Percentiles rank a stretch among this genome's conserved stretches.
Evolutionary conservation across 2,797 vertebrate species (phyloP).

Genomic region (Triplophysa yarkandensis): DNA sequence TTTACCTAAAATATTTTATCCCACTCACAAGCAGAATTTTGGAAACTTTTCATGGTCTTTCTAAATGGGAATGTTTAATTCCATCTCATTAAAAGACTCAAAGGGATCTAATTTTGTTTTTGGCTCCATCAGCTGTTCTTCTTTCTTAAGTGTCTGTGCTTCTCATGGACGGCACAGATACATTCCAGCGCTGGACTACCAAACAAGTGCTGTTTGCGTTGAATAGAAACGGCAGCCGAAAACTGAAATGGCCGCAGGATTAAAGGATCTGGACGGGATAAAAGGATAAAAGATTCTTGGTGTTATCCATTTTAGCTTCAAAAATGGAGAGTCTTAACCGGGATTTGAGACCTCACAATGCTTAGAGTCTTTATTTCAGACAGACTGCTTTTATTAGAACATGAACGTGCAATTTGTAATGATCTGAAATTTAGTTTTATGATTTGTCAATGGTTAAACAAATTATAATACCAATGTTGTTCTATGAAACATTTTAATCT

Average conservation of each 20-base stretch:
- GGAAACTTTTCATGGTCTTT: constrained; percentile 62
- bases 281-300: constrained; percentile 78
- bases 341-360: constrained; percentile 79
- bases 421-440: not conserved
- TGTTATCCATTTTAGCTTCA: constrained; percentile 82
- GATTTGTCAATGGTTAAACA: not conserved
- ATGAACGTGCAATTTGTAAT: constrained; percentile 34
- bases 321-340: constrained; percentile 80
- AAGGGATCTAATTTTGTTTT: constrained; percentile 76
- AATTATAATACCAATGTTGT: too few species aligned
- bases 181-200: constrained; percentile 79
- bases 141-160: constrained; percentile 74
- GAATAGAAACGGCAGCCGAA: constrained; percentile 67
- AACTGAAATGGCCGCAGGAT: constrained; percentile 75
- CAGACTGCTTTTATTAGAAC: constrained; percentile 36
- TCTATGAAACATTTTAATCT: too few species aligned
- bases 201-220: constrained; percentile 76
- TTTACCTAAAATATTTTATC: not conserved
- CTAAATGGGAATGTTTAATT: constrained; percentile 74
- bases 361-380: constrained; percentile 74
- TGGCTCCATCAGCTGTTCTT: constrained; percentile 73
- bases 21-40: not conserved
- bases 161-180: constrained; percentile 73
- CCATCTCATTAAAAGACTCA: constrained; percentile 79
- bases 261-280: constrained; percentile 79